Evolutionary conservation across 2,888 invertebrate genomes (phyloP).

Genomic region (Perizoma affinitatum): DNA sequence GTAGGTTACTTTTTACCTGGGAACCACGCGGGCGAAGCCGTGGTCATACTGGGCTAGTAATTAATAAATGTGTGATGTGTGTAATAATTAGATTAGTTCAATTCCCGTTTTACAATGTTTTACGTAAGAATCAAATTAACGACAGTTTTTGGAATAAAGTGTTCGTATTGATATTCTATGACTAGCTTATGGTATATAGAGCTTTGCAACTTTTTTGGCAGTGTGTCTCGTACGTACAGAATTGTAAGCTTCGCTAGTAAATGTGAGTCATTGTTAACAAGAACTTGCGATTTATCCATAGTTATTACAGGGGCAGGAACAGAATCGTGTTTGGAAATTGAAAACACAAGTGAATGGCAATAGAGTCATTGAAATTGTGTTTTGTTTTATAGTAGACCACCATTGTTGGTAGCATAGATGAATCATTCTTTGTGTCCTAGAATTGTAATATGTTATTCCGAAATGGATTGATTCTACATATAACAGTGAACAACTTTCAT

Average conservation of each 20-base stretch:
- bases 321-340: constrained; percentile 39
- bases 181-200: neutral
- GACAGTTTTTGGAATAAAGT: too few relatives aligned
- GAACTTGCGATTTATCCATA: constrained; percentile 36
- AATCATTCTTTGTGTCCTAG: neutral
- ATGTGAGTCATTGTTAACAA: constrained; percentile 46
- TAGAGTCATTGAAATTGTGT: constrained; percentile 31
- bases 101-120: too few relatives aligned
- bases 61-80: too few relatives aligned
- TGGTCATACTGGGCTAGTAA: too few relatives aligned
- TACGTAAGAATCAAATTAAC: too few relatives aligned
- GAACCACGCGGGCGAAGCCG: too few relatives aligned
- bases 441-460: too few relatives aligned
- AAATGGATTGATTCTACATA: too few relatives aligned
- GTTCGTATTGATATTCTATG: too few relatives aligned
- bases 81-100: too few relatives aligned
- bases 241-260: constrained; percentile 41
- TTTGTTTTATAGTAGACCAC: constrained; percentile 16
- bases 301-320: constrained; percentile 30
- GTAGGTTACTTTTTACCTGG: too few relatives aligned
- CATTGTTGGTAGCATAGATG: constrained; percentile 18
- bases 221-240: constrained; percentile 26
- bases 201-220: constrained; percentile 5
- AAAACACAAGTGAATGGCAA: constrained; percentile 36
- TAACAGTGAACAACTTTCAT: too few relatives aligned